Evolutionary conservation across 2,113 vertebrate species (phyloP).

Genomic region (Rissa tridactyla): DNA sequence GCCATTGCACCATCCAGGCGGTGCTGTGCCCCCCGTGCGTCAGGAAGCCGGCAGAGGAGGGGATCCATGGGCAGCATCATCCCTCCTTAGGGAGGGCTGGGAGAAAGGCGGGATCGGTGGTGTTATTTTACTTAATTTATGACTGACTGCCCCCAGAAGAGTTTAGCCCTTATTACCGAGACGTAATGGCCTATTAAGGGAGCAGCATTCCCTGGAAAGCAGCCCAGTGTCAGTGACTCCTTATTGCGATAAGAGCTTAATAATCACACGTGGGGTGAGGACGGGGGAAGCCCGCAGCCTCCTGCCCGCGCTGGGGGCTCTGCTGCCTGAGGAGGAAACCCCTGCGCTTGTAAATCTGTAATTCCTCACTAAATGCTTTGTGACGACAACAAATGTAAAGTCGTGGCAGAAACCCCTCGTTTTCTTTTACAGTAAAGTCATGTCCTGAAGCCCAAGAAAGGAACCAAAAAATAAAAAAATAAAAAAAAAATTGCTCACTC

Average conservation of each 20-base stretch:
- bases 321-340: slow-evolving; percentile 33
- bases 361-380: slow-evolving; percentile 22
- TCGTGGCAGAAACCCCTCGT: slow-evolving; percentile 9
- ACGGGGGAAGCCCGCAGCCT: slow-evolving; percentile 12
- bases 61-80: not conserved
- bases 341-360: slow-evolving; percentile 6
- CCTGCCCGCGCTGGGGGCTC: not conserved
- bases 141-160: slow-evolving; percentile 65
- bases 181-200: slow-evolving; percentile 67
- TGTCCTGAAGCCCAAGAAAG: slow-evolving; percentile 4
- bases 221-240: slow-evolving; percentile 60
- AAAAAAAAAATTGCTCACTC: not conserved
- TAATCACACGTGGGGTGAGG: slow-evolving; percentile 59
- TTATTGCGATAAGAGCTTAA: slow-evolving; percentile 63
- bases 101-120: not conserved
- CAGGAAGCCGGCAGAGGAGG: not conserved
- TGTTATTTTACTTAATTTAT: slow-evolving; percentile 68
- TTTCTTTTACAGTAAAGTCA: slow-evolving; percentile 22
- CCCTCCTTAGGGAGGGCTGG: not conserved
- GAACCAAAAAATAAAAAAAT: not conserved
- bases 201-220: slow-evolving; percentile 64
- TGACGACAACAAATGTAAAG: slow-evolving; percentile 25
- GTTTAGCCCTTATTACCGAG: slow-evolving; percentile 53
- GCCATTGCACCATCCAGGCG: not conserved
- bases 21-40: not conserved